phyloP scores from a whole-genome alignment of 2,113 vertebrate species.

The Formicarius rufipectus region DNA sequence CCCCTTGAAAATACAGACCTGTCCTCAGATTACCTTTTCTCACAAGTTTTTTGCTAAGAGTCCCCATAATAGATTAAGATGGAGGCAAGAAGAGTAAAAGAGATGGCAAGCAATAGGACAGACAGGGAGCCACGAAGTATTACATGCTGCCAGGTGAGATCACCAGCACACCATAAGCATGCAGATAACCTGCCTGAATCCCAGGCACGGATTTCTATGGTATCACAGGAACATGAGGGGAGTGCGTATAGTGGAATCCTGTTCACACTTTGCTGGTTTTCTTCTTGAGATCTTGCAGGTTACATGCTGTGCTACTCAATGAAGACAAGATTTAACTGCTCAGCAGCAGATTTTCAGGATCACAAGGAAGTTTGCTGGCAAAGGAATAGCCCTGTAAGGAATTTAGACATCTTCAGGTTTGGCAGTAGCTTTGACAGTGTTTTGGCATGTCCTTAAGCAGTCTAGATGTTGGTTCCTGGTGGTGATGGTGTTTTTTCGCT shows the following conservation, averaged over 20 bases:
- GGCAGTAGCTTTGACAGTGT: not conserved
- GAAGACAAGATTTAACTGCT: not conserved
- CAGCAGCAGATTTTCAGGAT: not conserved
- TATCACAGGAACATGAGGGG: not conserved
- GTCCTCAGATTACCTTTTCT: not conserved
- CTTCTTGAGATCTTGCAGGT: not conserved
- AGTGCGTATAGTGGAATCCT: not conserved
- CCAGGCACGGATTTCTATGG: not conserved
- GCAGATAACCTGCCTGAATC: not conserved
- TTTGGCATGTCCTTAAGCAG: not conserved
- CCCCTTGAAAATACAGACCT: not conserved
- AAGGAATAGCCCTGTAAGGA: not conserved
- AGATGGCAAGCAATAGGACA: not conserved
- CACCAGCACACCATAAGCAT: not conserved
- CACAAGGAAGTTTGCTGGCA: not conserved
- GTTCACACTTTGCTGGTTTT: not conserved
- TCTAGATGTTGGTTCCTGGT: not conserved
- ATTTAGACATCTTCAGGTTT: not conserved
- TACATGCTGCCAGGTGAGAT: not conserved
- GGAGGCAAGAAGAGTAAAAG: not conserved
- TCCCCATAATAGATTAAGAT: not conserved
- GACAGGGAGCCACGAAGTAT: accelerated
- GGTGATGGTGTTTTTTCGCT: not conserved
- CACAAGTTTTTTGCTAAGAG: not conserved
- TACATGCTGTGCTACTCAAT: not conserved